Conservation (phyloP, 2,888 invertebrate species). For the Parapristionchus giblindavisi region DNA sequence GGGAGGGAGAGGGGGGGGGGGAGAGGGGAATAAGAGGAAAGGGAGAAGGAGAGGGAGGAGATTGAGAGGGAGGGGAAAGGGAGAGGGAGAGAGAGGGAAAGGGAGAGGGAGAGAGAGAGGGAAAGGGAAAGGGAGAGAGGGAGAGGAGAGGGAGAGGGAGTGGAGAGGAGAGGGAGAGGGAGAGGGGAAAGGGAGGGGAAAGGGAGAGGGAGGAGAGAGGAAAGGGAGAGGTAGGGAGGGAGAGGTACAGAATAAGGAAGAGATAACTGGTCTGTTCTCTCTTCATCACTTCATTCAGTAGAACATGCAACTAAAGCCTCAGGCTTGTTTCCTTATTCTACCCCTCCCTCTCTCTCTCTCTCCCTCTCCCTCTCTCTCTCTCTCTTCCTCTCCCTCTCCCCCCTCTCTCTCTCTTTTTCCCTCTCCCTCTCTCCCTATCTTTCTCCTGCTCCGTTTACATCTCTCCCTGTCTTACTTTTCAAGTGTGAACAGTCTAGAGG, state of each 20-base stretch:
- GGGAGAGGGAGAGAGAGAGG: no score
- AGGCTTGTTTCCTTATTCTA: not conserved
- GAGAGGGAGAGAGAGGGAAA: constrained; percentile 8
- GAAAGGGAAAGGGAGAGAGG: no score
- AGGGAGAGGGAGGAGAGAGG: not conserved
- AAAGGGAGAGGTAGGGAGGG: not conserved
- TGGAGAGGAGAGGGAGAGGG: not conserved
- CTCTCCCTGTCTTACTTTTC: not conserved
- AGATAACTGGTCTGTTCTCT: not conserved
- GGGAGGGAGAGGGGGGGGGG: not conserved
- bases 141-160: no score
- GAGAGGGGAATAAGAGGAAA: not conserved
- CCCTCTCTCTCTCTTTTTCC: not conserved
- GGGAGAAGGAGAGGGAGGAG: not conserved
- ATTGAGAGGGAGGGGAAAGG: not conserved
- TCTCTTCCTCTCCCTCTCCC: not conserved
- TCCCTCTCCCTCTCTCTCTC: constrained; percentile 21
- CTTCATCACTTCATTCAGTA: not conserved
- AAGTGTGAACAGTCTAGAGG: no score
- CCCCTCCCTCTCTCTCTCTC: not conserved
- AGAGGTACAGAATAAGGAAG: not conserved
- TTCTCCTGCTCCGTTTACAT: not conserved
- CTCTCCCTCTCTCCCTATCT: no score
- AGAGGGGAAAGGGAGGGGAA: not conserved
- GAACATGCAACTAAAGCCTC: not conserved